Evolutionary conservation across 2,113 vertebrate species (phyloP).

Genomic region (Fulica atra): DNA sequence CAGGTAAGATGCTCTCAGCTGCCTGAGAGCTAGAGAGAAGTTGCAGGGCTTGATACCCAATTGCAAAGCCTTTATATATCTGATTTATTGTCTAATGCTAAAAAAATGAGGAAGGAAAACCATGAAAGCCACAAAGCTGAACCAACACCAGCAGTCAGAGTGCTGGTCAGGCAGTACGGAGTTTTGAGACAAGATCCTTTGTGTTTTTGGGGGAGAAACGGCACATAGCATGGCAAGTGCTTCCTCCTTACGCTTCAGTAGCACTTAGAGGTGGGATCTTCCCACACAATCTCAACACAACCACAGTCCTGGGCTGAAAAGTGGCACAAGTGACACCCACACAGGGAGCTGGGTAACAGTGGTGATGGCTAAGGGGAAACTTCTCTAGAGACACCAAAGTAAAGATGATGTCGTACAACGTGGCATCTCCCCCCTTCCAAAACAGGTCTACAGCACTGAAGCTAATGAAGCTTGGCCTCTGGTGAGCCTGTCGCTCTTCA

Average conservation of each 20-base stretch:
- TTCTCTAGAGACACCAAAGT: not conserved
- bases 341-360: not conserved
- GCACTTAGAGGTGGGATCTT: not conserved
- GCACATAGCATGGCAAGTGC: fast-evolving
- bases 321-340: not conserved
- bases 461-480: constrained; percentile 17
- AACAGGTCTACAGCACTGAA: not conserved
- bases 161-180: not conserved
- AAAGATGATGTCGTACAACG: not conserved
- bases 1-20: not conserved
- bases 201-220: not conserved
- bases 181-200: not conserved
- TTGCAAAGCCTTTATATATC: not conserved
- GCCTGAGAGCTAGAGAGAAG: not conserved
- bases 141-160: not conserved
- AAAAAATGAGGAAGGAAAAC: not conserved
- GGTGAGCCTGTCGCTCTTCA: not conserved
- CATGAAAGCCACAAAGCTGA: not conserved
- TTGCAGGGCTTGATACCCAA: not conserved
- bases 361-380: not conserved
- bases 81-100: not conserved
- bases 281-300: not conserved
- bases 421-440: not conserved
- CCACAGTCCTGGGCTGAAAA: not conserved
- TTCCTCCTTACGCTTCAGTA: not conserved